Base-by-base conservation (phyloP, 1,140 invertebrate genomes). In the Apocrypta bakeri region DNA sequence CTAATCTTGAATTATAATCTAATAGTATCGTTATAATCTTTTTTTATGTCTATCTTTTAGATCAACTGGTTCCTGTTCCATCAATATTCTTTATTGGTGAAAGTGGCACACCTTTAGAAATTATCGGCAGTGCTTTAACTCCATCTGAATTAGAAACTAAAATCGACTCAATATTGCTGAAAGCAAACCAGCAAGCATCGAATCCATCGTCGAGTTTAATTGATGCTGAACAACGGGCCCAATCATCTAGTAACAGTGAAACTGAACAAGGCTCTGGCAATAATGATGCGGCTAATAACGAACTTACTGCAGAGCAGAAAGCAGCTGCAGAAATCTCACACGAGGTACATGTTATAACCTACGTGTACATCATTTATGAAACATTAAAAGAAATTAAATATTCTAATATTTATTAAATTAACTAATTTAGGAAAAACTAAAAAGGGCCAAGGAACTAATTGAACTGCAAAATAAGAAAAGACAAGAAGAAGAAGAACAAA, bases 1-100 rank as follows among this genome's bases (percentile, higher is more conserved):
- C 25, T 72, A 72, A 8, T n/a, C 3, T 6, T 21, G n/a, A n/a
- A n/a, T n/a, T n/a, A n/a, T n/a, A n/a, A 71, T 33, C 33, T 6
- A 63, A n/a, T 76, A 6, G 12, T 25, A 61, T 56, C 4, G 24
- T n/a, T 12, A 76, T 6, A 64, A n/a, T n/a, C n/a, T n/a, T n/a
- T 66, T 64, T 0, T 77, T 17, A 66, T 27, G 61, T 21, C 21
- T 8, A 71, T 29, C 33, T 61, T 33, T 72, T 33, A 97, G 96
- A 97, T 93, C 96, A 97, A 92, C 91, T 97, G 79, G 95, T 97
- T 40, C 94, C 96, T 37, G 93, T 97, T 27, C 97, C 97, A 48
- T 97, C 96, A 0, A 88, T 96, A n/a, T 98, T 96, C 91, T 97
- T 97, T 87, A 97, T 98, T 89, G 96, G 95, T 9, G 92, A 94